Conservation (phyloP, 1,140 invertebrate species). For the Ylistrum balloti region DNA sequence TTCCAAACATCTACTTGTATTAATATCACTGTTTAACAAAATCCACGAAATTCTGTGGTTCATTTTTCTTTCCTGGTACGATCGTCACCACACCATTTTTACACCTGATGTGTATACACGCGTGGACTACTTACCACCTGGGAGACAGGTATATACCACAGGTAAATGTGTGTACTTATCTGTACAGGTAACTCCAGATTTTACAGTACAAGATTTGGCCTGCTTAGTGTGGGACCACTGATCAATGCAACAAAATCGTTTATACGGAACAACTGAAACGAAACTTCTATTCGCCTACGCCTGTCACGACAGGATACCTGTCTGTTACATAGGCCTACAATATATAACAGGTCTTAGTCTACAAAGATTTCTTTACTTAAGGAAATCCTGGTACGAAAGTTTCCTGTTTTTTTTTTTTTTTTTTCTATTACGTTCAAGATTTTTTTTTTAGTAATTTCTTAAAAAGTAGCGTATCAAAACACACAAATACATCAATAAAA, state of each 20-base stretch:
- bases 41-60: not conserved
- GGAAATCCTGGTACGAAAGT: too few species aligned
- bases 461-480: too few species aligned
- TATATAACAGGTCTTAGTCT: too few species aligned
- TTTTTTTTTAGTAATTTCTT: too few species aligned
- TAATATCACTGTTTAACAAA: not conserved
- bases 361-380: too few species aligned
- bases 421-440: too few species aligned
- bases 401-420: too few species aligned
- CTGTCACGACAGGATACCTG: not conserved
- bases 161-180: slow-evolving; percentile 29
- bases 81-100: not conserved
- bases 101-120: slow-evolving; percentile 18
- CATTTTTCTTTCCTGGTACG: not conserved
- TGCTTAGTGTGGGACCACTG: not conserved
- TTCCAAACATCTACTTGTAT: not conserved
- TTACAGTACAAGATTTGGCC: not conserved
- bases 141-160: not conserved
- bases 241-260: not conserved
- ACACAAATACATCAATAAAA: too few species aligned
- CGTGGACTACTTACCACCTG: not conserved
- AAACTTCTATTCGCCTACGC: not conserved
- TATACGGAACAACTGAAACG: slow-evolving; percentile 38
- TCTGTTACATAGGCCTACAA: not conserved
- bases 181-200: not conserved